Conservation (phyloP, 1,140 invertebrate species). For the Drosophila bipectinata region DNA sequence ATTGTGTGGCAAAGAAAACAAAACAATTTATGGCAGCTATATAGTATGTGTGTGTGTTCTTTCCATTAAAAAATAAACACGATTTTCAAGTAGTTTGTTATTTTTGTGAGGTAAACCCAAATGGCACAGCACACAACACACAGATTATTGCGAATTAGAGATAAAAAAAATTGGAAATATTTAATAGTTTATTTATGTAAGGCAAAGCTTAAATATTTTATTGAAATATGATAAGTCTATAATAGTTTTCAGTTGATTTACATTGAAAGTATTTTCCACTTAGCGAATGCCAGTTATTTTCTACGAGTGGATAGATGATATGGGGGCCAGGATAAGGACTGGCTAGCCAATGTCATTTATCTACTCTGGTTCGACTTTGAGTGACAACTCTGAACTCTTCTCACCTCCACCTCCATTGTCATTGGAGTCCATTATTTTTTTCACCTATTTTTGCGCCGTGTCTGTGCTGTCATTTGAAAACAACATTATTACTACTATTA, state of each 20-base stretch:
- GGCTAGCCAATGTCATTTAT: constrained; percentile 36
- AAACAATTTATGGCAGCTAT: constrained; percentile 50
- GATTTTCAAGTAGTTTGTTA: constrained; percentile 67
- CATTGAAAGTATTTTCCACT: too few species aligned
- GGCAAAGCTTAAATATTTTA: too few species aligned
- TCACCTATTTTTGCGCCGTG: constrained; percentile 22
- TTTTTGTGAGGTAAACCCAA: constrained; percentile 40
- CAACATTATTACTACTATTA: constrained; percentile 78
- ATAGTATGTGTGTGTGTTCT: background rate
- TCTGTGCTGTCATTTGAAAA: constrained; percentile 69
- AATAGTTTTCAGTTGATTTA: background rate
- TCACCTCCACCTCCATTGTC: constrained; percentile 3
- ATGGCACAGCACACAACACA: constrained; percentile 5
- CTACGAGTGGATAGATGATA: background rate
- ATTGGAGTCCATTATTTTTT: constrained; percentile 1
- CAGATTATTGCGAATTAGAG: background rate
- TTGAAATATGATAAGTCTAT: background rate
- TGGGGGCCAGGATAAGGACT: background rate
- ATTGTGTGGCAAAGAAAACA: constrained; percentile 53
- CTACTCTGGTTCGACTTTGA: constrained; percentile 38
- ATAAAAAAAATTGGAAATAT: too few species aligned
- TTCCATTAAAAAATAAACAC: constrained; percentile 53
- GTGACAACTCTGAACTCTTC: constrained; percentile 23
- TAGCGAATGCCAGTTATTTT: background rate
- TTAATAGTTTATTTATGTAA: too few species aligned